Percentiles rank a stretch among this genome's conserved stretches.
Evolutionary conservation across 2,888 invertebrate species (phyloP).

Genomic region (Volucella bombylans): DNA sequence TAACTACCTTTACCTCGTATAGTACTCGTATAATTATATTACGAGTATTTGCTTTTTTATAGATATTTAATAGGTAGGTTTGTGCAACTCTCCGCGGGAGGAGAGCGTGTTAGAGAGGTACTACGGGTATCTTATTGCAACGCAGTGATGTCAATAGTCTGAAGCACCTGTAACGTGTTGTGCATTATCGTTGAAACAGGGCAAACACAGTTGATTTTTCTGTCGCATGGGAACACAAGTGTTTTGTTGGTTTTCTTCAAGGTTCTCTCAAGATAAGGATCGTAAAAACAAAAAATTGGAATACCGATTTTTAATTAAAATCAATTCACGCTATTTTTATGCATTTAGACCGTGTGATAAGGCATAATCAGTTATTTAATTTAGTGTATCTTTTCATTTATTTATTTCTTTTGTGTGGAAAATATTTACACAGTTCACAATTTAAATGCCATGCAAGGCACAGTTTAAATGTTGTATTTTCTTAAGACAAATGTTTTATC

Average conservation of each 20-base stretch:
- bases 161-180: conserved; percentile 28
- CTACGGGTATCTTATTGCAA: no score
- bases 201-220: conserved; percentile 33
- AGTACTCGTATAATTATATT: no score
- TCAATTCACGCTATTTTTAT: conserved; percentile 42
- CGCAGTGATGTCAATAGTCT: conserved; percentile 2
- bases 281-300: background rate
- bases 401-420: conserved; percentile 6
- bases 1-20: no score
- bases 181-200: conserved; percentile 1
- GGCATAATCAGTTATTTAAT: conserved; percentile 47
- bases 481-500: background rate
- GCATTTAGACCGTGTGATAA: conserved; percentile 44
- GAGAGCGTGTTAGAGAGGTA: no score
- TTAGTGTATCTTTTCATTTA: background rate
- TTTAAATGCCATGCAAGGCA: background rate
- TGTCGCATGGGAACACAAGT: conserved; percentile 35
- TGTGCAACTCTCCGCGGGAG: no score
- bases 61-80: no score
- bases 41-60: no score
- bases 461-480: background rate
- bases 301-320: conserved; percentile 41
- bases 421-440: conserved; percentile 26
- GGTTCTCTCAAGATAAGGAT: conserved; percentile 21
- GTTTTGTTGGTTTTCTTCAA: conserved; percentile 43